Base-by-base conservation (phyloP, 2,888 invertebrate genomes). In the Ashinkailepas kermadecensis region DNA sequence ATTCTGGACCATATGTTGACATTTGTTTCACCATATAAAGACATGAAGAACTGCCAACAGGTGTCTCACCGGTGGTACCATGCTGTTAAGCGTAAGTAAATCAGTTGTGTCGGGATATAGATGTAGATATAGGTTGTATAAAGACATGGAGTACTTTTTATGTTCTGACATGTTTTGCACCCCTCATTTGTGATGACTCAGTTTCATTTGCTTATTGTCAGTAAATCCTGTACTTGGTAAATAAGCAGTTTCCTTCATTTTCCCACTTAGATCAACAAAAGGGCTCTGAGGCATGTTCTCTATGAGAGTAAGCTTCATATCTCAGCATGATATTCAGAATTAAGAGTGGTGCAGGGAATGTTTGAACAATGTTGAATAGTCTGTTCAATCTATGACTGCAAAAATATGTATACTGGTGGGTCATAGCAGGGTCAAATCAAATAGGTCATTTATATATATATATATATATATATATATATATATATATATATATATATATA, bases 1-100 rank as follows among this genome's bases (percentile, higher is more conserved):
- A 92, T 98, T 82, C 88, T 98, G 85, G 97, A 97, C 89, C 95
- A 95, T 87, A 95, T 98, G 87, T 90, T 98, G 84, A 92, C 93
- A 85, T 91, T 95, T 87, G 89, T 97, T 84, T 94, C 95, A 82
- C 97, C 97, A 0, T 98, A 98, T 87, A 92, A 92, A 87, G 96
- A 97, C 89, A 89, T 97, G 85, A 92, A 95, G 87, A 91, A 92
- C 87, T 95, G 96, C 87, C 93, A 92, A 90, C 88, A 91, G 83
- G 97, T 97, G 70, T 95, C 93, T 86, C 94, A 93, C 87, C 90
- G 94, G 86, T 98, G 97, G 97, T 91, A 92, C 87, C 90, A 90
- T 85, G 92, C 94, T 86, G 93, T 74, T 10, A 74, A 15, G 56
- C 74, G 74, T 74, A 56, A 74, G 74, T 8, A 3, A 7, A 11